Base-by-base conservation (phyloP, 1,140 invertebrate genomes). In the Caenorhabditis brenneri region DNA sequence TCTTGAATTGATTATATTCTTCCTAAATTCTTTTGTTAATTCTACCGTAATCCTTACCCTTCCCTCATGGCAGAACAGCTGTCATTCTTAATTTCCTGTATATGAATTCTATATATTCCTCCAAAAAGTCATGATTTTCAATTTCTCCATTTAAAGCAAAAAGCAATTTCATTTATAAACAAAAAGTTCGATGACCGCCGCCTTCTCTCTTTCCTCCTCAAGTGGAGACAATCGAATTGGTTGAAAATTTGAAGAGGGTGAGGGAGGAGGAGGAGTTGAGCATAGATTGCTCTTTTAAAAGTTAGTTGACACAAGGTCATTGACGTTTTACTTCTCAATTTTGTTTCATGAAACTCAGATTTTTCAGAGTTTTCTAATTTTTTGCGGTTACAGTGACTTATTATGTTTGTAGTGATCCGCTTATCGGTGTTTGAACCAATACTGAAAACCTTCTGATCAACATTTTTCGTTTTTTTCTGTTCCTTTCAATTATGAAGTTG, bases 81-180 rank as follows among this genome's bases (percentile, higher is more conserved):
- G n/a, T n/a, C n/a, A n/a, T n/a, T n/a, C n/a, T n/a, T n/a, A n/a
- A n/a, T n/a, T n/a, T n/a, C n/a, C n/a, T n/a, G n/a, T n/a, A n/a
- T n/a, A n/a, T n/a, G n/a, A n/a, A n/a, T n/a, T n/a, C n/a, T n/a
- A n/a, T n/a, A n/a, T n/a, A n/a, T n/a, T n/a, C 19, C 48, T n/a
- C n/a, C 19, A 55, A 27, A 55, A n/a, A 29, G 53, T 12, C 53
- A 55, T 55, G 24, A 55, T 55, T 24, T 27, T 51, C n/a, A n/a
- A 46, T 46, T 46, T 51, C n/a, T 51, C 49, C 49, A 51, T 51
- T 65, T 19, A 3, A 24, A 42, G 36, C 19, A 36, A 16, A 74
- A 80, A 58, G 79, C 48, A 80, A 80, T 80, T 80, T 80, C 48
- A 80, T 80, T 80, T 80, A 80, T 80, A 80, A 80, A 80, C 79